A percentile compares a stretch with the other conserved stretches of the same genome.
Conservation (phyloP, 2,113 vertebrate species). For the Zosterops japonicus region DNA sequence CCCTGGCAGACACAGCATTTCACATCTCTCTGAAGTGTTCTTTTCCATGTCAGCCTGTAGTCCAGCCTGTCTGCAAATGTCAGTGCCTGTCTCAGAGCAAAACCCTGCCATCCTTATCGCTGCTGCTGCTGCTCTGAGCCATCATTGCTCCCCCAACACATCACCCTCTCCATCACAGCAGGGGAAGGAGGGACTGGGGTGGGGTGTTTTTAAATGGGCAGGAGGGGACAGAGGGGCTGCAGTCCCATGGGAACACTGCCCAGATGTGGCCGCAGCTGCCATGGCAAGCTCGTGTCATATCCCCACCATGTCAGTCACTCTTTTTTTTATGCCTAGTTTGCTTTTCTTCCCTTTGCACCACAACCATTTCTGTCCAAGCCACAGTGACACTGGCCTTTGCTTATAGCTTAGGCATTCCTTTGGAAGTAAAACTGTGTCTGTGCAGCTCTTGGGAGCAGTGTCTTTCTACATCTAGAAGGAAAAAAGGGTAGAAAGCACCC, state of each 20-base stretch:
- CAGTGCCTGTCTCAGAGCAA: neutral
- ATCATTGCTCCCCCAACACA: neutral
- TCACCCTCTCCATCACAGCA: fast-evolving
- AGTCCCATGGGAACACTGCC: neutral
- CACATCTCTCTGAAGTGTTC: neutral
- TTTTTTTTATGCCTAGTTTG: fast-evolving
- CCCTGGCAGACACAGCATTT: neutral
- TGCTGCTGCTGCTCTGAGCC: neutral
- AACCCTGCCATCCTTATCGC: neutral
- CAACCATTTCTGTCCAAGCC: neutral
- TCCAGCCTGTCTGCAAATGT: neutral
- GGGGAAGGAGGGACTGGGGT: neutral
- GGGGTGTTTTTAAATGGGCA: neutral
- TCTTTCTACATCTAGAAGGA: neutral
- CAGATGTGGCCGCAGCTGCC: neutral
- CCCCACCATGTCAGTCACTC: neutral
- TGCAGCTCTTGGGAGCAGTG: neutral
- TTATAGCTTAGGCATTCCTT: neutral
- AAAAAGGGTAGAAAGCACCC: neutral
- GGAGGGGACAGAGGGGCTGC: too few relatives aligned
- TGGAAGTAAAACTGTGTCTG: neutral
- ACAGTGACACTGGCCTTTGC: neutral
- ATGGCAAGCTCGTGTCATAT: neutral
- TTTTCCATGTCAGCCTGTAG: neutral
- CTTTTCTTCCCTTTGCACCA: neutral